phyloP scores from a whole-genome alignment of 53 echinoderm and acorn worm genomes.

The Astropecten irregularis region DNA sequence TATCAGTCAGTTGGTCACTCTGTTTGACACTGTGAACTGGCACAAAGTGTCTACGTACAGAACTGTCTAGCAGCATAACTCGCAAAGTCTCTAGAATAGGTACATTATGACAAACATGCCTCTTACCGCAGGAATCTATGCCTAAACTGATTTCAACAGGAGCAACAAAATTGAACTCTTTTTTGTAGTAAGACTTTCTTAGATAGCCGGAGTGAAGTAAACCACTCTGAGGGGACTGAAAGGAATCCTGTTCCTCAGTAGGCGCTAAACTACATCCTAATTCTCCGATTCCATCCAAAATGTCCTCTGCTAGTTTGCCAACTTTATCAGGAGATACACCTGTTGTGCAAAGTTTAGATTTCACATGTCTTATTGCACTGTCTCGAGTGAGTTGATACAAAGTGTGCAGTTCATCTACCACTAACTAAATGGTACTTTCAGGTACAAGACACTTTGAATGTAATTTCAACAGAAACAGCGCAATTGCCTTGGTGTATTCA shows the following conservation, averaged over 20 bases:
- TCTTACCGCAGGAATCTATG: conserved; percentile 25
- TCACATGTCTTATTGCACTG: conserved; percentile 20
- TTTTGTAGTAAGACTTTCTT: conserved; percentile 52
- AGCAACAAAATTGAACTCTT: conserved; percentile 45
- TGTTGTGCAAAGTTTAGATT: conserved; percentile 11
- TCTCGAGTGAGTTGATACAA: conserved; percentile 31
- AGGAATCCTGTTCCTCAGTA: conserved; percentile 12
- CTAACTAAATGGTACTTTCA: conserved; percentile 50
- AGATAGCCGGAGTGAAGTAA: conserved; percentile 39
- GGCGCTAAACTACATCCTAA: conserved; percentile 36
- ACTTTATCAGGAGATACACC: conserved; percentile 7
- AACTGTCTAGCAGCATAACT: conserved; percentile 30
- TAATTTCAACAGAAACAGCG: conserved; percentile 59
- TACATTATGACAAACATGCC: conserved; percentile 67
- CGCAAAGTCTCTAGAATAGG: conserved; percentile 64
- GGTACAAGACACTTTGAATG: conserved; percentile 58
- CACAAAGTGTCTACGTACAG: conserved; percentile 13
- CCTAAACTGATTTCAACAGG: conserved; percentile 55
- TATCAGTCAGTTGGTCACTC: conserved; percentile 25
- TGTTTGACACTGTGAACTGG: background rate
- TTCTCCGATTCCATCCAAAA: conserved; percentile 43
- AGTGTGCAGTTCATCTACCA: conserved; percentile 58
- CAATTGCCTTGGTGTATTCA: conserved; percentile 46
- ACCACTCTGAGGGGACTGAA: conserved; percentile 27
- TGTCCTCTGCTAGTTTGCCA: conserved; percentile 29